Base-by-base conservation (phyloP, 2,888 invertebrate species). In the Lathronympha strigana region DNA sequence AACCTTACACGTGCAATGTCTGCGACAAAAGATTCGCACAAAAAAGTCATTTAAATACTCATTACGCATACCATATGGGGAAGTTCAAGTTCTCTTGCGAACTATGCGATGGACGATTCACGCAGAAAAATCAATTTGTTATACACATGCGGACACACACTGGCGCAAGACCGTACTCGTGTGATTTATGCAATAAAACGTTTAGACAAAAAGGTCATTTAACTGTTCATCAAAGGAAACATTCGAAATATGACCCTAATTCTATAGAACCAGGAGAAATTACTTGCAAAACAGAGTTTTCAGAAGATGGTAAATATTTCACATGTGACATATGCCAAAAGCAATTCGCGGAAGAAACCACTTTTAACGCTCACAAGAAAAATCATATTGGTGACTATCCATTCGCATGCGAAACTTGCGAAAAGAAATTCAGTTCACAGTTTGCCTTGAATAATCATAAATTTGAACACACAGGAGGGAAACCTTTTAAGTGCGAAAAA, bases 401-500 rank as follows among this genome's bases (percentile, higher is more conserved):
- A 11, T 25, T 49, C 15, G 8, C 33, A 6, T 51, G 51, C 19
- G 51, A 51, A 19, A 51, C 19, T n/a, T 51, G 51, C 9, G 33
- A 33, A 13, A 51, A 17, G n/a, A 31, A 33, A 21, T 51, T 51
- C 15, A 51, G 21, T 2, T 6, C 33, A 11, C 31, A 51, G 11
- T 51, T 19, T 33, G 51, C 33, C 19, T 21, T 51, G 33, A 33
- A 9, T 19, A 51, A 51, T 19, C 51, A 51, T 19, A 33, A 19
- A 21, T 19, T 33, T 19, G 33, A 31, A 6, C 51, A 51, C 19
- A 19, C 33, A 6, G 51, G 51, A 33, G 51, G 33, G 19, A 51
- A 51, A 51, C 51, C 51, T 19, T 51, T 51, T 13, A 51, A 47
- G n/a, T 47, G 47, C n/a, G 47, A 47, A 21, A 43, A 47, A 47